Conservation (phyloP, 2,888 invertebrate genomes). For the Chironomus riparius region DNA sequence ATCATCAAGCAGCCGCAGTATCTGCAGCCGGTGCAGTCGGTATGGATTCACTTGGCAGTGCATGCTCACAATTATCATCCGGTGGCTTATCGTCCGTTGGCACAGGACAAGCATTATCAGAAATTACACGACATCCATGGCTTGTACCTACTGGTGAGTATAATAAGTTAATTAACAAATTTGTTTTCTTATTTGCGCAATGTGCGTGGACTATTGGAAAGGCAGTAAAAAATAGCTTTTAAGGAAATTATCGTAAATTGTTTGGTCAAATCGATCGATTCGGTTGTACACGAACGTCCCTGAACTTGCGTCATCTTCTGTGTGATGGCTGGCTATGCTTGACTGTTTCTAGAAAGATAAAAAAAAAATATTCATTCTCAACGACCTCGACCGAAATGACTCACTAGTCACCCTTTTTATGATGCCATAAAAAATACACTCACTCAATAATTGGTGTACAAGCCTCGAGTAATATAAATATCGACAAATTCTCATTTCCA, state of each 20-base stretch:
- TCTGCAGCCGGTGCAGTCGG: constrained; percentile 62
- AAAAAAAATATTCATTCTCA: too few relatives aligned
- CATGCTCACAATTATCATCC: constrained; percentile 64
- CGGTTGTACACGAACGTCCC: too few relatives aligned
- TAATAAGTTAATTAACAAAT: neutral
- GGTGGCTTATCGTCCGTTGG: constrained; percentile 46
- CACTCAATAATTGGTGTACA: too few relatives aligned
- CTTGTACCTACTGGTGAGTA: constrained; percentile 91
- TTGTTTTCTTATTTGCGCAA: neutral
- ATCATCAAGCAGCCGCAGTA: constrained; percentile 67
- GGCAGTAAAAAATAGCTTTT: neutral
- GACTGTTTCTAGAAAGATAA: too few relatives aligned
- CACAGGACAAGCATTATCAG: constrained; percentile 79
- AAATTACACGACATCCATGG: constrained; percentile 91
- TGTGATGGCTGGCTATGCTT: too few relatives aligned
- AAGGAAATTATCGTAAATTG: neutral
- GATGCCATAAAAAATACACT: too few relatives aligned
- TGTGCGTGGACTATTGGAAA: too few relatives aligned
- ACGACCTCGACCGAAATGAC: too few relatives aligned
- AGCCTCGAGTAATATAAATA: neutral
- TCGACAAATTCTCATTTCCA: constrained; percentile 4
- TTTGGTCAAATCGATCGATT: neutral
- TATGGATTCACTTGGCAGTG: constrained; percentile 71
- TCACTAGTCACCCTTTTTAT: too few relatives aligned
- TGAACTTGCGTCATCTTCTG: too few relatives aligned